Evolutionary conservation across 2,888 invertebrate genomes (phyloP), one percentile per base, ranked within the genome.

Genomic region (Willowsia nigromaculata): DNA sequence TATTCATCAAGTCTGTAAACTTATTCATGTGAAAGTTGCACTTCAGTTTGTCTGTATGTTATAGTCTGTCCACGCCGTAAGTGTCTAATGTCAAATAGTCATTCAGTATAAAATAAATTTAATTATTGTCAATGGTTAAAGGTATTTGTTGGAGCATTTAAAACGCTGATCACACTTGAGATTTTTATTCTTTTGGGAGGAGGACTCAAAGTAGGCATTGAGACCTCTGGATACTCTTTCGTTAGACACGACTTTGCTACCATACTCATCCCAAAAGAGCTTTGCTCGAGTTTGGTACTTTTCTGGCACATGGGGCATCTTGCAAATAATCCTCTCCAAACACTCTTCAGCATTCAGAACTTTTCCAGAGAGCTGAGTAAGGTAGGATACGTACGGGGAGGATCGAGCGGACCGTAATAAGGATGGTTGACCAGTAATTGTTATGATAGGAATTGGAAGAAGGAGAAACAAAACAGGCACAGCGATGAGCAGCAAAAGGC

Each of bases 321-420:
- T 92, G 80, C 92, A 92, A 59, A 92, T 56, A 30, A 92, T 82
- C 50, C 92, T 53, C 47, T 92, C 92, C 4, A 92, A 30, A 71
- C 92, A 92, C 68, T 92, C 92, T n/a, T 92, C 92, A 7, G 92
- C 25, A 25, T 83, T 91, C 7, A 92, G 25, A n/a, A 92, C 91
- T 40, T 91, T 91, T 15, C 87, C 86, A 0, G 92, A 90, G n/a
- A 92, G 87, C 62, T 91, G 50, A 27, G 90, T 85, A 1, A 92
- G 62, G 80, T 91, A 92, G 0, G 89, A 71, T n/a, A 80, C 53
- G 15, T 90, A 11, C n/a, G 82, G 71, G 5, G 85, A 68, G 18
- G 88, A 59, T 9, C 86, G 81, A 6, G 83, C 90, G 3, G 76
- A n/a, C 15, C 90, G 50, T 0, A 56, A 3, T 0, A 37, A n/a